These are phyloP conservation scores for Telenomus remus DNA, from an alignment of 1,140 invertebrate species.

Conservation along the genomic window DNA sequence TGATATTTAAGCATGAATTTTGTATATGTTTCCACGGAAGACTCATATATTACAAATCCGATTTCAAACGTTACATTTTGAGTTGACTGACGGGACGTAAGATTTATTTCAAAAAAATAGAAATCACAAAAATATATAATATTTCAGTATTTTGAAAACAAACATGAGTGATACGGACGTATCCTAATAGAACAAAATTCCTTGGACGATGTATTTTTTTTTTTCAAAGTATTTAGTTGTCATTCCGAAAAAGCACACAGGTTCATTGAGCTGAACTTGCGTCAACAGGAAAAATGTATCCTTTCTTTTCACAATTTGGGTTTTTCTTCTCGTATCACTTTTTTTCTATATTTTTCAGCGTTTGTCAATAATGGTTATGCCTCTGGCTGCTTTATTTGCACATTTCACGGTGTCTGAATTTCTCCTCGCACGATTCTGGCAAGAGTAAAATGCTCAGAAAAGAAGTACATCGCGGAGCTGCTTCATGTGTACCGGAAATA, in stretches of 20 bases:
- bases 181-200: too few species aligned
- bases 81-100: too few species aligned
- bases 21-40: too few species aligned
- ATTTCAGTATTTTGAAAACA: constrained; percentile 1
- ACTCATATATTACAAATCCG: too few species aligned
- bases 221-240: too few species aligned
- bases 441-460: constrained; percentile 45
- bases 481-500: constrained; percentile 64
- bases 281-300: constrained; percentile 44
- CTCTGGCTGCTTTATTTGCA: constrained; percentile 57
- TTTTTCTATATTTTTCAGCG: constrained; percentile 45
- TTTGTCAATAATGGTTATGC: constrained; percentile 56
- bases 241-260: not conserved
- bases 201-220: too few species aligned
- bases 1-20: too few species aligned
- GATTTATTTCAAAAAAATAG: too few species aligned
- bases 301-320: constrained; percentile 33
- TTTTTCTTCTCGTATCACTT: constrained; percentile 28
- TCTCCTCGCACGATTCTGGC: constrained; percentile 30
- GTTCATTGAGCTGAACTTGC: constrained; percentile 21
- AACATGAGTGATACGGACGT: too few species aligned
- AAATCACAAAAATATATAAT: too few species aligned
- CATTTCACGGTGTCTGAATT: constrained; percentile 57
- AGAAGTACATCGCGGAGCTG: constrained; percentile 41
- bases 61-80: too few species aligned